A percentile compares a stretch with the other conserved stretches of the same genome.
phyloP scores from a whole-genome alignment of 2,888 invertebrate genomes.

The Eledone cirrhosa region DNA sequence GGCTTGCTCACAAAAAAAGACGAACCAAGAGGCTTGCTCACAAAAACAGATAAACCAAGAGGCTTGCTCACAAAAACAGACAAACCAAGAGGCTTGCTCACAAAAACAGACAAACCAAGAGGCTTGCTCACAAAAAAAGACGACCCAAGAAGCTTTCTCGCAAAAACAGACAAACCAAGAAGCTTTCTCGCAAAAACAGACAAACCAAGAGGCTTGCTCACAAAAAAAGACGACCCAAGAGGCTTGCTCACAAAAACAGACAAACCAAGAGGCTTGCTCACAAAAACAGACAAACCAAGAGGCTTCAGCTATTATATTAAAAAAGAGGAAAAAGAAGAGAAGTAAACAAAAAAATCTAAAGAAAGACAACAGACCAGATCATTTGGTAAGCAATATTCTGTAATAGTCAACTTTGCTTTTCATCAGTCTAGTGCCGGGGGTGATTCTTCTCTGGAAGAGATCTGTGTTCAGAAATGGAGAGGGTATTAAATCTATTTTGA shows the following conservation, averaged over 20 bases:
- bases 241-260: no score
- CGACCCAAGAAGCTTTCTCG: neutral
- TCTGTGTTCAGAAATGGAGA: no score
- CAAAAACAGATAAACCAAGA: neutral
- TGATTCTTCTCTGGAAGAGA: no score
- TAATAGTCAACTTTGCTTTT: neutral
- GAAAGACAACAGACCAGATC: constrained; percentile 34
- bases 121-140: neutral
- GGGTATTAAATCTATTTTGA: no score
- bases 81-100: neutral
- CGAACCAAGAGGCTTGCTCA: neutral
- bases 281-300: neutral
- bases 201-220: neutral
- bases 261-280: neutral
- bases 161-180: neutral
- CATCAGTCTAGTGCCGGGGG: no score
- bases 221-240: no score
- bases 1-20: neutral
- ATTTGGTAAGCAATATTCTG: constrained; percentile 27
- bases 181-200: neutral
- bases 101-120: neutral
- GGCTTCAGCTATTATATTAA: neutral
- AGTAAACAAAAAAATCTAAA: constrained; percentile 36
- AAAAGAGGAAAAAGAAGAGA: constrained; percentile 32
- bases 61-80: neutral